phyloP scores from a whole-genome alignment of 2,888 invertebrate genomes.

The Cyrtodaria siliqua region DNA sequence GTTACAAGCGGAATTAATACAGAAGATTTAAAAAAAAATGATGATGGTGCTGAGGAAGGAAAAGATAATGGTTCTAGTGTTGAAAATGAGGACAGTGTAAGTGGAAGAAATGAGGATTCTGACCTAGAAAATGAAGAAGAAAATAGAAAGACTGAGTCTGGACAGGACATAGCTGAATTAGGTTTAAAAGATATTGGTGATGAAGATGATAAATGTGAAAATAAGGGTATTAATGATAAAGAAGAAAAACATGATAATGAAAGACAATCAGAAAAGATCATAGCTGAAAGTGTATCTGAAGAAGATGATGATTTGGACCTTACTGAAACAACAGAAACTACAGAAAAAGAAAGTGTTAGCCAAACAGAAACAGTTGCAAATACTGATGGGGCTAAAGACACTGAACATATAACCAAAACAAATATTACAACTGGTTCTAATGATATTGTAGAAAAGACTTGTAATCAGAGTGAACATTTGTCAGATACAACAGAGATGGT shows the following conservation, averaged over 20 bases:
- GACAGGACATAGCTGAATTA: no score
- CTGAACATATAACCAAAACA: neutral
- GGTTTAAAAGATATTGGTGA: neutral
- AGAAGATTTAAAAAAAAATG: neutral
- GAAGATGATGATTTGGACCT: constrained; percentile 21
- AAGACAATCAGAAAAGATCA: neutral
- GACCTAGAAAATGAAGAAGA: no score
- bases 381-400: neutral
- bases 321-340: neutral
- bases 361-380: neutral
- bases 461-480: no score
- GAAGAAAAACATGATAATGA: neutral
- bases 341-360: neutral
- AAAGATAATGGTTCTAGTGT: neutral
- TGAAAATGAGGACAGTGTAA: neutral
- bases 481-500: no score
- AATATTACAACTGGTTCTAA: neutral
- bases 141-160: no score
- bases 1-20: neutral
- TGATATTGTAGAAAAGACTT: constrained; percentile 1
- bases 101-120: neutral
- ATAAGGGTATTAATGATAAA: neutral
- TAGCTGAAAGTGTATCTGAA: constrained; percentile 6
- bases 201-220: neutral
- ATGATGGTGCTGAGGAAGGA: neutral